Evolutionary conservation across 2,797 vertebrate species (phyloP), one percentile per base, ranked within the genome.

Genomic region (Chiloscyllium punctatum): DNA sequence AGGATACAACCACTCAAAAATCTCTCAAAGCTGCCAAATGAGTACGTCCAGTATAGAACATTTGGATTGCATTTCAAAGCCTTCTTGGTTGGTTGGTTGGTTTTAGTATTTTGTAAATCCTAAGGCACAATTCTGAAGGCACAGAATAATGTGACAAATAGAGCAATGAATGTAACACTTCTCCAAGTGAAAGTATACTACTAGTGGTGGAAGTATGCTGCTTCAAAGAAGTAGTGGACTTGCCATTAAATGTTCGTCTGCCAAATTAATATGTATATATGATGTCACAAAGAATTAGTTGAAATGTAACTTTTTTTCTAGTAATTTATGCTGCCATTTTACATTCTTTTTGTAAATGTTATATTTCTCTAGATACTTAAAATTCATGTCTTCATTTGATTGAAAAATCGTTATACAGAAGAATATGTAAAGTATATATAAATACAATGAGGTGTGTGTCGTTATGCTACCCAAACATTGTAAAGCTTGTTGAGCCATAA

Each of bases 111-210:
- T 96, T 53, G 96, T 97, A 96, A 96, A 97, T 97, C 97, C 97
- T 98, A 97, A 98, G 99, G 99, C 99, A 99, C 99, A 99, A 98
- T 97, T 98, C 98, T 97, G 97, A 97, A 97, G 97, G 97, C 97
- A 97, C 96, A 97, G 97, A 97, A 96, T 97, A 97, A 97, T 96
- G 97, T 97, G 1, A 95, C 82, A 96, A 96, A 97, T 96, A 97
- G 98, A 98, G 97, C 97, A 97, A 97, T 98, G 98, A 99, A 98
- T 98, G 98, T 98, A 97, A 96, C 97, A 97, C 95, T 96, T 97
- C 96, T 97, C 95, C 96, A 97, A 97, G 97, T 97, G 97, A 97
- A 97, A 97, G 97, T 97, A 96, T 97, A 96, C 97, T n/a, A 95
- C 71, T 53, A 74, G 97, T 97, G 96, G 97, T 95, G 97, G 96